Evolutionary conservation across 2,888 invertebrate genomes (phyloP).

Genomic region (Tyria jacobaeae): DNA sequence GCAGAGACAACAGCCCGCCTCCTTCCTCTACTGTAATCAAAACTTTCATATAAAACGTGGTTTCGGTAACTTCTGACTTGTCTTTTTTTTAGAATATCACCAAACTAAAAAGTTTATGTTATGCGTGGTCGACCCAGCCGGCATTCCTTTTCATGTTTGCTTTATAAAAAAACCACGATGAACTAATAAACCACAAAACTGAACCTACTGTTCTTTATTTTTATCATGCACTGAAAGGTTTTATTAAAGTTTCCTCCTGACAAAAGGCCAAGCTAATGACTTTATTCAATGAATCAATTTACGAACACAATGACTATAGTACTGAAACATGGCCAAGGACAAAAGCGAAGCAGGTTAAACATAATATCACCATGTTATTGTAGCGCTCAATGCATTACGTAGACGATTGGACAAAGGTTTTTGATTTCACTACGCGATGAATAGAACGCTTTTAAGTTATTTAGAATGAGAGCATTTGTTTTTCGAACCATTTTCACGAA

Average conservation of each 20-base stretch:
- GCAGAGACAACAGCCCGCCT: too few relatives aligned
- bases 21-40: too few relatives aligned
- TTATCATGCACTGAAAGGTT: slow-evolving; percentile 31
- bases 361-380: slow-evolving; percentile 48
- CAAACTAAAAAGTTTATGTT: too few relatives aligned
- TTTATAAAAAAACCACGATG: background rate
- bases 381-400: slow-evolving; percentile 52
- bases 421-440: slow-evolving; percentile 13
- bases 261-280: slow-evolving; percentile 64
- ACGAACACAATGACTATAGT: slow-evolving; percentile 49
- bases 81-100: too few relatives aligned
- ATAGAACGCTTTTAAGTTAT: slow-evolving; percentile 20
- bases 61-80: too few relatives aligned
- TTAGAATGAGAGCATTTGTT: background rate
- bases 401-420: slow-evolving; percentile 50
- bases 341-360: slow-evolving; percentile 34
- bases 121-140: too few relatives aligned
- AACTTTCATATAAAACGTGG: too few relatives aligned
- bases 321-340: slow-evolving; percentile 35
- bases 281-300: slow-evolving; percentile 67
- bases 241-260: slow-evolving; percentile 51
- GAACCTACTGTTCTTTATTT: slow-evolving; percentile 26
- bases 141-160: background rate
- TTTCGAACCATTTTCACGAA: background rate
- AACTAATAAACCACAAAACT: slow-evolving; percentile 6